Evolutionary conservation across 2,888 invertebrate genomes (phyloP), one percentile per base, ranked within the genome.

Genomic region (Harmothoe impar): DNA sequence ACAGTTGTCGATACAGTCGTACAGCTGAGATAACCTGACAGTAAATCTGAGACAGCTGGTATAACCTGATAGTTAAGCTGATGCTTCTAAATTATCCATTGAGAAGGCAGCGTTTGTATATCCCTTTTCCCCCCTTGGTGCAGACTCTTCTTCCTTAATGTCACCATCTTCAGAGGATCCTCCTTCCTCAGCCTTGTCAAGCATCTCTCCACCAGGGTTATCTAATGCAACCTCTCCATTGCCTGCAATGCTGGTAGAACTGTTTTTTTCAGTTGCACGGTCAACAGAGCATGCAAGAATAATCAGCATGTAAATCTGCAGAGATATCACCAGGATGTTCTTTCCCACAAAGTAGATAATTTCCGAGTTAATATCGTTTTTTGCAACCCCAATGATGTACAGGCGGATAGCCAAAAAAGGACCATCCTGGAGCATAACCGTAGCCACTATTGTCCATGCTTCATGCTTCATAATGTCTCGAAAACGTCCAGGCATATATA

Each of bases 341-440:
- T 95, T 95, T 86, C 92, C 91, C 25, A 94, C 94, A 93, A 95
- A 95, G 93, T 96, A 96, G 43, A 95, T 91, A 90, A 95, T 94
- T 56, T 93, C 93, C 92, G 95, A 95, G 68, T 93, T 94, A 90
- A 94, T 89, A 10, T 95, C 93, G 56, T 93, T 92, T n/a, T n/a
- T n/a, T 91, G 94, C 94, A 15, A 91, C 91, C 85, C 94, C 90
- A 68, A 95, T 91, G 23, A 94, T 92, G 92, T 93, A 93, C 23
- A 95, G 92, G 7, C 95, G 93, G 3, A 95, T 91, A 3, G 91
- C 91, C 17, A 96, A 93, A 93, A 96, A 96, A 0, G 96, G 96
- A 17, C 96, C 95, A 92, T 96, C 96, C 93, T 96, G 96, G 56
- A 96, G 93, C 35, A 94, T 90, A 81, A 96, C 94, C 0, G 96